phyloP scores from a whole-genome alignment of 2,888 invertebrate species.

The Synanthedon myopaeformis region DNA sequence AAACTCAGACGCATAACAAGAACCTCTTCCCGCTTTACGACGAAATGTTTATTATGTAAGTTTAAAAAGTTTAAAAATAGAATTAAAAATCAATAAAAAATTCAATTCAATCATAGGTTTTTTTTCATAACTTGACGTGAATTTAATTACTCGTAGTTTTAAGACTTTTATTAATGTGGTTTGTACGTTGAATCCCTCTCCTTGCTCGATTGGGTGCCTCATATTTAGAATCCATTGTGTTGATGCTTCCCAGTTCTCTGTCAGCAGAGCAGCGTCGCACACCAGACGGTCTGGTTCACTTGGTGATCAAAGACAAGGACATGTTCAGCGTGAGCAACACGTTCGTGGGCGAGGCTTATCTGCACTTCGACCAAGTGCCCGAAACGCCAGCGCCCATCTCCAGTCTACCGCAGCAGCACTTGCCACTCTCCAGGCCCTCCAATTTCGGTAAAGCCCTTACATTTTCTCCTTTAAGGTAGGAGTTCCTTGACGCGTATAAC shows the following conservation, averaged over 20 bases:
- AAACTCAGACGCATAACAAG: conserved; percentile 93
- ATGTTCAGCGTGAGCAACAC: conserved; percentile 91
- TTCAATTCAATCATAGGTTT: neutral
- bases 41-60: conserved; percentile 94
- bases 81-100: neutral
- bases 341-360: conserved; percentile 94
- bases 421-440: conserved; percentile 78
- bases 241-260: conserved; percentile 65
- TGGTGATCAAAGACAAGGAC: conserved; percentile 97
- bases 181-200: too few relatives aligned
- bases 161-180: too few relatives aligned
- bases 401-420: conserved; percentile 78
- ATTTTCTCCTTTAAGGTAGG: neutral
- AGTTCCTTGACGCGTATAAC: too few relatives aligned
- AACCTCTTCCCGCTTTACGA: conserved; percentile 94
- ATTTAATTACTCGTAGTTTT: neutral
- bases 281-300: conserved; percentile 80
- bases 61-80: conserved; percentile 13
- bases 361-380: conserved; percentile 82
- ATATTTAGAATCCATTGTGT: too few relatives aligned
- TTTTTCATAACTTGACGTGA: neutral
- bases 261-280: conserved; percentile 77
- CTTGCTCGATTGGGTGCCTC: too few relatives aligned
- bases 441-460: conserved; percentile 69
- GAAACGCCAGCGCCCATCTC: conserved; percentile 70